Evolutionary conservation across 1,140 invertebrate genomes (phyloP).

Genomic region (Aphelinus certus): DNA sequence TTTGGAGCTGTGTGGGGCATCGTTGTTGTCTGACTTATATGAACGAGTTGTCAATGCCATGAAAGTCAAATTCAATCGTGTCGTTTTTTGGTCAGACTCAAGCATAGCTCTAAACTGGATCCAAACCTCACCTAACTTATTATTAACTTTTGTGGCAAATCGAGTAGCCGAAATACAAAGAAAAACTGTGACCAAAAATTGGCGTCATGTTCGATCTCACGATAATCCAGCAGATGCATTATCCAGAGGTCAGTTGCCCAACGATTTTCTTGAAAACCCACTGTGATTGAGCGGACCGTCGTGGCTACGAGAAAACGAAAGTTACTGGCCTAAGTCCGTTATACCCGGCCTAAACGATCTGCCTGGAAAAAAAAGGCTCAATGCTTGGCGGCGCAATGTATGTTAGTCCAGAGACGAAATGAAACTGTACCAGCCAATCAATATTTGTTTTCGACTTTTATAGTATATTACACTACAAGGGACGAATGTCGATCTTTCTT

Average conservation of each 20-base stretch:
- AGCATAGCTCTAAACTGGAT: slow-evolving; percentile 57
- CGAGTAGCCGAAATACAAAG: slow-evolving; percentile 55
- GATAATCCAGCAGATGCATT: slow-evolving; percentile 48
- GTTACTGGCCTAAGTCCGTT: background rate
- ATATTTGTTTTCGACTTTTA: too few species aligned
- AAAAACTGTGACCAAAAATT: slow-evolving; percentile 27
- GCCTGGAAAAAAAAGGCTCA: too few species aligned
- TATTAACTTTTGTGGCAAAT: slow-evolving; percentile 61
- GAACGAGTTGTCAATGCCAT: background rate
- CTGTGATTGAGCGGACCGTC: slow-evolving; percentile 57
- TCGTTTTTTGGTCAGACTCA: slow-evolving; percentile 53
- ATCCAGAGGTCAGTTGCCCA: slow-evolving; percentile 29
- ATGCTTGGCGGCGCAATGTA: too few species aligned
- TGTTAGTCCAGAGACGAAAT: too few species aligned
- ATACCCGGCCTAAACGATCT: background rate
- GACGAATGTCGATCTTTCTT: too few species aligned
- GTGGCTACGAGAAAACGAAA: slow-evolving; percentile 29
- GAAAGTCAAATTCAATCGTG: slow-evolving; percentile 26
- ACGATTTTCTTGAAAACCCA: slow-evolving; percentile 41
- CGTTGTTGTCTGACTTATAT: slow-evolving; percentile 39
- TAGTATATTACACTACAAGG: too few species aligned
- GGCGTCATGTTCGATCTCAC: slow-evolving; percentile 51
- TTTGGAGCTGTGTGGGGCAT: slow-evolving; percentile 45
- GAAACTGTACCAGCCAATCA: too few species aligned
- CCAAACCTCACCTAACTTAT: slow-evolving; percentile 43